Conservation (phyloP, 2,888 invertebrate genomes). For the Nymphalis c-album region DNA sequence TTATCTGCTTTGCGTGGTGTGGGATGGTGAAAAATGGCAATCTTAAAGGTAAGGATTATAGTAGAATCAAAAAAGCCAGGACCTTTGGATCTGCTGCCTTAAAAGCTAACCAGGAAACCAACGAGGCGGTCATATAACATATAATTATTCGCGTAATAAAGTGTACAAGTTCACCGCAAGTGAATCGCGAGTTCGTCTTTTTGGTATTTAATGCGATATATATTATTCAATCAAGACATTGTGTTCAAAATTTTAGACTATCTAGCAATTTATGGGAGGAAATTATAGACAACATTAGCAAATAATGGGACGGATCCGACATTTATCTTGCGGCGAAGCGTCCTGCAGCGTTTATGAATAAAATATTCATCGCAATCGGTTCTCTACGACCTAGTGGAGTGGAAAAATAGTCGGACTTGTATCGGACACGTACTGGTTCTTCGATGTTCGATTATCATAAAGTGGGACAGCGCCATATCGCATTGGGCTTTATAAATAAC, state of each 20-base stretch:
- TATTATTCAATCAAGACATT: constrained; percentile 1
- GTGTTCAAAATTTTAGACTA: not conserved
- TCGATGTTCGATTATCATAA: not conserved
- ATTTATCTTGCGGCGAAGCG: not conserved
- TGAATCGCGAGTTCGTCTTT: not conserved
- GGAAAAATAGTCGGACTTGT: not conserved
- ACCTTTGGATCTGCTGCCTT: too few species aligned
- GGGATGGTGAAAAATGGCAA: too few species aligned
- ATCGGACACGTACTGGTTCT: not conserved
- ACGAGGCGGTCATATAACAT: too few species aligned
- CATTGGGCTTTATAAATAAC: not conserved
- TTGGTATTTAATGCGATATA: not conserved
- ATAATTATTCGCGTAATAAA: too few species aligned
- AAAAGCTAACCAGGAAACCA: too few species aligned
- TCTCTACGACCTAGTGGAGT: not conserved
- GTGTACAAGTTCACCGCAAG: too few species aligned
- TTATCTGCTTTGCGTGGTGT: too few species aligned
- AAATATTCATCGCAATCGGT: not conserved
- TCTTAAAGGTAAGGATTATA: too few species aligned
- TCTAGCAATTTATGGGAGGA: constrained; percentile 1
- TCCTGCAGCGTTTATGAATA: constrained; percentile 8
- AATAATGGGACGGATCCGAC: constrained; percentile 5
- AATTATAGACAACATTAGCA: constrained; percentile 5
- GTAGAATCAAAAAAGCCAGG: too few species aligned
- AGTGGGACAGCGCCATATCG: not conserved